Base-by-base conservation (phyloP, 1,140 invertebrate species). In the Drosophila lowei region DNA sequence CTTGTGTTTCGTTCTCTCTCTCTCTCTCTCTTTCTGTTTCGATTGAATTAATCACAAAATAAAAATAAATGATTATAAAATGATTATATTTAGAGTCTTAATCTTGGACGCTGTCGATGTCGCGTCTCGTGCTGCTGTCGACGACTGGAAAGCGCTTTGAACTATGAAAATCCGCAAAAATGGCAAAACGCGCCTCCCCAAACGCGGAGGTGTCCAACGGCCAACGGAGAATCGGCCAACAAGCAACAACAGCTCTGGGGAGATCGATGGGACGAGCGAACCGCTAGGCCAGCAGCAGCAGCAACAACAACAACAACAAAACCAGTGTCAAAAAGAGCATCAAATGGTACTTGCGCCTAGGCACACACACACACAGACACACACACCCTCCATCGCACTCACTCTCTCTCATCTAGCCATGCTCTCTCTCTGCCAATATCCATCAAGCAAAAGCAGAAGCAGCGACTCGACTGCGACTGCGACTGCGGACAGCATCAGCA, bases 141-240 rank as follows among this genome's bases (percentile, higher is more conserved):
- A 88, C 83, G 83, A 76, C 83, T 88, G 83, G 83, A 88, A 88
- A 88, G 84, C 83, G 84, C 83, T 88, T 79, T 88, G 84, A 88
- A 88, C 83, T 88, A 88, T 88, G 83, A 88, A 84, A 88, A 77
- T 77, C 75, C 75, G 75, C 75, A 77, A 77, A 61, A 67, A 77
- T 53, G 52, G 63, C 57, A 57, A 63, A 59, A 77, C 68, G 70
- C 68, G 54, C 54, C 65, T 65, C 57, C 62, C 48, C 70, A 62
- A 64, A 55, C 42, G 60, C 25, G 61, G 49, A 50, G 42, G 49
- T 73, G 71, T 63, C 70, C 71, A 50, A 73, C 23, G 23, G 4
- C 23, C 23, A 25, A 25, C 34, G 54, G 16, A 23, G 54, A 65
- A 54, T 41, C 64, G 50, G 38, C 59, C 59, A 57, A 58, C 59